Evolutionary conservation across 1,140 invertebrate species (phyloP).

Genomic region (Bicyclus anynana): DNA sequence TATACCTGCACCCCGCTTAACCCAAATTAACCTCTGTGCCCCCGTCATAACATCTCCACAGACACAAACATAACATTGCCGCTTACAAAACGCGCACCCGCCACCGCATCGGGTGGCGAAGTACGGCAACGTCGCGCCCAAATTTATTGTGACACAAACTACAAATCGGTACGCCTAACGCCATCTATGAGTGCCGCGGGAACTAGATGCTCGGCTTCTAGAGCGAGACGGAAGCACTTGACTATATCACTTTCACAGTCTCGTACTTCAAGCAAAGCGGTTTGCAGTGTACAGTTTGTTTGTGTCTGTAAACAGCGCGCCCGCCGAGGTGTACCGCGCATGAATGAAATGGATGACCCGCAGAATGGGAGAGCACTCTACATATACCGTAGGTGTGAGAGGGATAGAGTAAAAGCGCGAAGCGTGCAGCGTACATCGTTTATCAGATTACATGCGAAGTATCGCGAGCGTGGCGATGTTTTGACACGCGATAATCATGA

Average conservation of each 20-base stretch:
- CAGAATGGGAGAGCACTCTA: conserved; percentile 44
- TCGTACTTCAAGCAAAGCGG: conserved; percentile 76
- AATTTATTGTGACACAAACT: conserved; percentile 63
- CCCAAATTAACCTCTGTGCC: conserved; percentile 44
- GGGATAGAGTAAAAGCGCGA: conserved; percentile 55
- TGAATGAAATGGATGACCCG: conserved; percentile 76
- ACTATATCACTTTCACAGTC: conserved; percentile 76
- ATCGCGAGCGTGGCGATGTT: conserved; percentile 77
- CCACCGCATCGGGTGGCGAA: conserved; percentile 63
- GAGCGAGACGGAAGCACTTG: conserved; percentile 65
- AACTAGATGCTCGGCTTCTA: conserved; percentile 52
- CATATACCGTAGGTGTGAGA: conserved; percentile 28
- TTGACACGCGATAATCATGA: conserved; percentile 78
- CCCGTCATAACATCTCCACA: conserved; percentile 29
- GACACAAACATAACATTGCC: conserved; percentile 34
- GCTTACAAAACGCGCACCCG: conserved; percentile 53
- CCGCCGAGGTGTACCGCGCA: conserved; percentile 72
- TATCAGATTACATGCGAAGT: conserved; percentile 77
- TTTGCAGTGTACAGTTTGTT: conserved; percentile 77
- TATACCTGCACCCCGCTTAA: conserved; percentile 36
- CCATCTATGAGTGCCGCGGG: conserved; percentile 54
- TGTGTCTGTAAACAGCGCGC: conserved; percentile 77
- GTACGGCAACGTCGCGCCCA: conserved; percentile 72
- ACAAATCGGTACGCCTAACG: conserved; percentile 54
- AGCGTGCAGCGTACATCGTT: conserved; percentile 74